Evolutionary conservation across 2,113 vertebrate genomes (phyloP), one percentile per base, ranked within the genome.

Genomic region (Amphiprion percula): DNA sequence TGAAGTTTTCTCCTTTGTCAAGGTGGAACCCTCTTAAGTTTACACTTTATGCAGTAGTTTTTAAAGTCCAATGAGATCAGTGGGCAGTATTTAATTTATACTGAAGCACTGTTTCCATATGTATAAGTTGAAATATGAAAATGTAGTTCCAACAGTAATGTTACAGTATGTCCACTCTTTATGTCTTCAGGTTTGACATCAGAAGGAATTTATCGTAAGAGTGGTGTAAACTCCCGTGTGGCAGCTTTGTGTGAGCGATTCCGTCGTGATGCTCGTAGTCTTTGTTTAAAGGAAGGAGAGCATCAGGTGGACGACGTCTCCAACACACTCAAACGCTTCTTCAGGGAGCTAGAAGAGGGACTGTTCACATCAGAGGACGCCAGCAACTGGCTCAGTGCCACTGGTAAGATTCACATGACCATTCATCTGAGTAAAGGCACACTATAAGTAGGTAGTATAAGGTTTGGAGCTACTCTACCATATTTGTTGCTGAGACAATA

Each of bases 191-290:
- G 98, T 10, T 80, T 99, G 87, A 96, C 92, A 0, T 98, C 98
- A 0, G 97, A 99, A 84, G 98, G 98, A 5, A 97, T 99, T 88
- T 99, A 99, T 88, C 96, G 98, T 46, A 99, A 99, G 90, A 98
- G 97, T 0, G 98, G 98, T 0, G 97, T 98, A 91, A 99, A 96
- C 47, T 99, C 97, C 0, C 97, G 96, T 62, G 97, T 96, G 17
- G 95, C 96, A 8, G 83, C 84, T 11, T 92, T 98, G 69, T 93
- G 96, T 61, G 96, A 98, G 64, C 74, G 77, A 44, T 95, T 99
- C 30, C 94, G 95, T 2, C 90, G 74, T 1, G 96, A 99, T 0
- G 98, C 98, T 0, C 96, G 98, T 26, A 94, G 94, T 0, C 93
- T 99, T 50, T 75, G 93, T 6, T 94, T 99, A 58, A 96, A 93